Conservation (phyloP, 2,888 invertebrate genomes). For the Sepioteuthis lessoniana region DNA sequence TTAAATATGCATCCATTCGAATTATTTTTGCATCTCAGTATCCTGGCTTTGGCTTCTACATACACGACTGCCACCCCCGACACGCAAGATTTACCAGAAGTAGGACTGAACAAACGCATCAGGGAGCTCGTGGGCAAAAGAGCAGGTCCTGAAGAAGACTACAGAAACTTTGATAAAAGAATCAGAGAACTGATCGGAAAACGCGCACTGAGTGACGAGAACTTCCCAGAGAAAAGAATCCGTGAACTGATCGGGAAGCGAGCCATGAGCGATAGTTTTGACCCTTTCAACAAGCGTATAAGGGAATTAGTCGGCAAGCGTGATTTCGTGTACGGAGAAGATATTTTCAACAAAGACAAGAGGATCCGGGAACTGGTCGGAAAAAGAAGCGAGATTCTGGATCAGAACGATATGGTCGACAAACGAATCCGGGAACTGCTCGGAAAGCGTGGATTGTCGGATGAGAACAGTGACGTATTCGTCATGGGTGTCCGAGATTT, state of each 20-base stretch:
- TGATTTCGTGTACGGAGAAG: not conserved
- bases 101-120: not conserved
- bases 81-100: not conserved
- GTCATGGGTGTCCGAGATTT: not conserved
- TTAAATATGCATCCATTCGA: not conserved
- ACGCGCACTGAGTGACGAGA: not conserved
- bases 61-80: not conserved
- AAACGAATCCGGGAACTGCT: constrained; percentile 34
- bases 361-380: constrained; percentile 34
- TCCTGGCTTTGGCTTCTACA: not conserved
- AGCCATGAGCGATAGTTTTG: not conserved
- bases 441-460: not conserved
- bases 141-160: not conserved
- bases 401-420: not conserved
- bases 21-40: not conserved
- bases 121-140: constrained; percentile 38
- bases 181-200: constrained; percentile 37
- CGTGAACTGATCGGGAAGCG: constrained; percentile 25
- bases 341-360: not conserved
- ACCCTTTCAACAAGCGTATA: not conserved
- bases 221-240: not conserved
- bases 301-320: constrained; percentile 36
- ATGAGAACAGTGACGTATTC: not conserved
- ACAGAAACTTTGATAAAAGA: constrained; percentile 11
- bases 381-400: not conserved